Base-by-base conservation (phyloP, 2,113 vertebrate species). In the Ceyx cyanopectus region DNA sequence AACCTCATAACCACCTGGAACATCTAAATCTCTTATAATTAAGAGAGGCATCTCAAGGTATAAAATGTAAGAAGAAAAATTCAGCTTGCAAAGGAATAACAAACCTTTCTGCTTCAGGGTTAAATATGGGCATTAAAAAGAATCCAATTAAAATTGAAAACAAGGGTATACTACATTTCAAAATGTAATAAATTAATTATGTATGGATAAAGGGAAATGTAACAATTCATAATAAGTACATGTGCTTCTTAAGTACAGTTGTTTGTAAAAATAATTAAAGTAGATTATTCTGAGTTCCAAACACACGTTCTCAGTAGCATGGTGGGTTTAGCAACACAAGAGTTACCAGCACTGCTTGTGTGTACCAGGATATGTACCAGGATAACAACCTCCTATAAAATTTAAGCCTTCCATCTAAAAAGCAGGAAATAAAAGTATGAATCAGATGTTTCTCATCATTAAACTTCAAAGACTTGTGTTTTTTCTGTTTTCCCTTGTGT, bases 381-480 rank as follows among this genome's bases (percentile, higher is more conserved):
- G 67, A 85, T 81, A 90, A 90, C 40, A 87, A 85, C 41, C 73
- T 94, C 73, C 63, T 80, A 85, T 90, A 95, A 95, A 90, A 93
- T 68, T 60, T 89, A 95, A 77, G 20, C 8, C 37, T 43, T 22
- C 69, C 75, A 30, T 56, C 41, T 85, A 87, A 90, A 94, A 92
- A 57, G 1, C 16, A 81, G 79, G 74, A 92, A 92, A 92, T 66
- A 65, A 85, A 94, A 76, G 56, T 9, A 81, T 17, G 78, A 87
- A 93, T 85, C 0, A 1, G 74, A 75, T 63, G 43, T 40, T 75
- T 61, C 67, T 75, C 62, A 41, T 18, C 24, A 26, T 86, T 85
- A 48, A 43, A 85, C 63, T 95, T 96, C 57, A 75, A 93, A 83
- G 14, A 46, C 32, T 86, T 37, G 37, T 37, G 37, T 37, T 37